Base-by-base conservation (phyloP, 2,888 invertebrate genomes). In the Thelaira solivaga region DNA sequence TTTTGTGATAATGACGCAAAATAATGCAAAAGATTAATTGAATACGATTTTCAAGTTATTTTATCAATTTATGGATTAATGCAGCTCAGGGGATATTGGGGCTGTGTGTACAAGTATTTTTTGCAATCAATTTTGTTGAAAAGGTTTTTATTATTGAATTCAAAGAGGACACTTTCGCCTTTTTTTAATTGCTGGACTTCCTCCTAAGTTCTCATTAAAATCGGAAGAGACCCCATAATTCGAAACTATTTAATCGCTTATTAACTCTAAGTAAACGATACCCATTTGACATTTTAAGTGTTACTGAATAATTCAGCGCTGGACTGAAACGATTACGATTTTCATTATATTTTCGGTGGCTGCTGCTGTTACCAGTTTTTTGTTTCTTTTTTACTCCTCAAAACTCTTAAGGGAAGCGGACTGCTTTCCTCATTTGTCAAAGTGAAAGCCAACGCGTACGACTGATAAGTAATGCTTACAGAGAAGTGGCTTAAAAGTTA, bases 31-130 rank as follows among this genome's bases (percentile, higher is more conserved):
- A 39, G 49, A 65, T 53, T 22, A 57, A 10, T 34, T 51, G 49
- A 49, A 34, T 59, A 67, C 65, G 59, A 61, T 67, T 61, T 51
- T 51, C 45, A 67, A 67, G 65, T 67, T 61, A 74, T 67, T 74
- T 74, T 65, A 73, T 59, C 34, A 74, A 51, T 26, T 39, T 41
- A 24, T 47, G 39, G n/a, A n/a, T n/a, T n/a, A n/a, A n/a, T n/a
- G n/a, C n/a, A n/a, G n/a, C n/a, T n/a, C n/a, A n/a, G n/a, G n/a
- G n/a, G n/a, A n/a, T n/a, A n/a, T n/a, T n/a, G n/a, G n/a, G n/a
- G n/a, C n/a, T 47, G 10, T 31, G 45, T 45, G 24, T 26, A 1
- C 16, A 36, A 18, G 10, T 36, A 4, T 55, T 13, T 36, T 36
- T 8, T 36, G 16, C 10, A 3, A 16, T 8, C 4, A 1, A 41